A percentile compares a stretch with the other conserved stretches of the same genome.
Conservation (phyloP, 2,888 invertebrate genomes). For the Oxyteleia sp. region DNA sequence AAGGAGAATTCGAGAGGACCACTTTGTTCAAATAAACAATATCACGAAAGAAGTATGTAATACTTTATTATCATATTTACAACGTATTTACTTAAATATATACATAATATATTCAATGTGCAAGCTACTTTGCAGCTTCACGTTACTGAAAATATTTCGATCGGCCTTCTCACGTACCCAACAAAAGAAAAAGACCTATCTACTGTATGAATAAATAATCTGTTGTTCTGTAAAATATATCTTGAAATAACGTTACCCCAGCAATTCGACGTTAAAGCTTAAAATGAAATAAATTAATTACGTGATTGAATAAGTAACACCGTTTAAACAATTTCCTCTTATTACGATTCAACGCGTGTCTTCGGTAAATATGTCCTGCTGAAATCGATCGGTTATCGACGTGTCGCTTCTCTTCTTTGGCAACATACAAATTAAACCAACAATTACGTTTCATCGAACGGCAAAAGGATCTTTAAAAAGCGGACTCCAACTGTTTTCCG, state of each 20-base stretch:
- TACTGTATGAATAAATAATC: slow-evolving; percentile 47
- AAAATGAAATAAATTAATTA: slow-evolving; percentile 59
- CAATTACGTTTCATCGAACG: not conserved
- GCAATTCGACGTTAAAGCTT: slow-evolving; percentile 16
- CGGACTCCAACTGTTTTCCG: too few relatives aligned
- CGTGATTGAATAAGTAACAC: slow-evolving; percentile 59
- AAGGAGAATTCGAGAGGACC: slow-evolving; percentile 39
- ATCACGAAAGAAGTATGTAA: slow-evolving; percentile 55
- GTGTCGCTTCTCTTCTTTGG: slow-evolving; percentile 49
- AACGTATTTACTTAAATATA: slow-evolving; percentile 52
- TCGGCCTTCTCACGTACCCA: slow-evolving; percentile 11
- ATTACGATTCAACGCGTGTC: not conserved
- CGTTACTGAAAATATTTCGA: slow-evolving; percentile 33
- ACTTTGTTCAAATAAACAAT: slow-evolving; percentile 46
- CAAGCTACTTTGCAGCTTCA: slow-evolving; percentile 39
- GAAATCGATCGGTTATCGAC: not conserved
- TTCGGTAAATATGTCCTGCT: slow-evolving; percentile 1
- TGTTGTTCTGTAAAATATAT: slow-evolving; percentile 11
- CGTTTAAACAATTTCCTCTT: slow-evolving; percentile 21
- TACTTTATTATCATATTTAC: slow-evolving; percentile 67
- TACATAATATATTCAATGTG: slow-evolving; percentile 56
- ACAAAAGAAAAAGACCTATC: slow-evolving; percentile 25
- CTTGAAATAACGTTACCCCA: slow-evolving; percentile 14
- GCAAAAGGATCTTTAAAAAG: slow-evolving; percentile 1
- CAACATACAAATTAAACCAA: slow-evolving; percentile 45